These are phyloP conservation scores for Anguilla rostrata DNA, from an alignment of 2,113 vertebrate genomes.

Conservation along the genomic window DNA sequence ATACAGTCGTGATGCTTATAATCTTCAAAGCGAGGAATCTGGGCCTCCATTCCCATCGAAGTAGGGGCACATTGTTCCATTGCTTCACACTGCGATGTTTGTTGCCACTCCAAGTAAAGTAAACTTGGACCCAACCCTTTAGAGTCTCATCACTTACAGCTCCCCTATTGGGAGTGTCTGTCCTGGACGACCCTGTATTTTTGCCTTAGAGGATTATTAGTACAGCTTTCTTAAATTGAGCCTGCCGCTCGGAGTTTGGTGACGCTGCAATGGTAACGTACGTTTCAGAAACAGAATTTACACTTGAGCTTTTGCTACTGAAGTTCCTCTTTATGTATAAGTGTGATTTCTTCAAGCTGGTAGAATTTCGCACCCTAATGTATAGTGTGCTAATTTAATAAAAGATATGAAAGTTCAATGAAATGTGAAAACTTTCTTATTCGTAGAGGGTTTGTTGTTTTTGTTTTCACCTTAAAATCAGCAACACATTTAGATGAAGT, in stretches of 20 bases:
- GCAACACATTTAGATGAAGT: too few species aligned
- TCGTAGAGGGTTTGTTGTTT: too few species aligned
- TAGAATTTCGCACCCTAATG: background rate
- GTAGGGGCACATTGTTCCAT: background rate
- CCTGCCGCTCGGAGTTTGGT: background rate
- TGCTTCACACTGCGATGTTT: conserved; percentile 1
- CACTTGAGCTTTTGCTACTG: background rate
- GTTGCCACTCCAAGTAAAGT: background rate
- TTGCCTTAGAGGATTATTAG: background rate
- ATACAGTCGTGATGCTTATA: background rate
- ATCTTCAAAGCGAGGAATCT: background rate
- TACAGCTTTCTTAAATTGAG: background rate
- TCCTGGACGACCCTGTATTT: background rate
- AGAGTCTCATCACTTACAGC: background rate
- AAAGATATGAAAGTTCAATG: too few species aligned
- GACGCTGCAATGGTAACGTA: background rate
- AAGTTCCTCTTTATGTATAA: background rate
- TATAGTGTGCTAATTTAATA: background rate
- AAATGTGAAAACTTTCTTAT: too few species aligned
- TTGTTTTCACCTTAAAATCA: too few species aligned
- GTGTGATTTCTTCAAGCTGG: background rate
- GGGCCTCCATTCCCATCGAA: background rate
- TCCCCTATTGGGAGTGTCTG: background rate
- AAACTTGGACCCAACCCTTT: background rate
- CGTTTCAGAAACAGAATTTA: background rate